Evolutionary conservation across 1,140 invertebrate species (phyloP), one percentile per base, ranked within the genome.

Genomic region (Cydia strobilella): DNA sequence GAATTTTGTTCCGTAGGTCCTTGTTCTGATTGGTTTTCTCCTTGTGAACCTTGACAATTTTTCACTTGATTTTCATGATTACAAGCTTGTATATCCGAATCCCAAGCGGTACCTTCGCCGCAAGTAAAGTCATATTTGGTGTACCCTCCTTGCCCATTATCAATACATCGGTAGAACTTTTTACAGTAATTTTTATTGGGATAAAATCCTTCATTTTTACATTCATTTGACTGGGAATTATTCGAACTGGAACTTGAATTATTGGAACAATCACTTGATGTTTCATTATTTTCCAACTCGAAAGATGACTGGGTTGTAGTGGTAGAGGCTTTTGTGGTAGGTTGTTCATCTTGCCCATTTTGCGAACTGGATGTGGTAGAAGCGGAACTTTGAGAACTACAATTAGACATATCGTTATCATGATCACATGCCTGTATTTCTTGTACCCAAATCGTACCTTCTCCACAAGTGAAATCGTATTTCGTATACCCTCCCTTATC

Each of bases 381-480:
- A 75, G 80, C 76, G 15, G 77, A 75, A 74, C 71, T 62, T 71
- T 77, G 78, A 13, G 73, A 76, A 73, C 51, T 79, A 79, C 86
- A 90, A 75, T 86, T 84, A 42, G 84, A 79, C 48, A 94, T 94
- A 54, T 93, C 93, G 84, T 87, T 93, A 63, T 94, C 92, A 87
- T 96, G 94, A 88, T 97, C 96, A 86, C 96, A 97, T 20, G 93
- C 94, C 87, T 94, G 90, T 72, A 94, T 90, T 18, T 94, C 88
- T 80, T 95, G 94, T 88, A 96, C 96, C 96, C 96, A 97, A 72
- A 96, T 94, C 1, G 96, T 97, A 75, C 96, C 96, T 75, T 94
- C 91, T 15, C 95, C 95, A 86, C 96, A 97, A 31, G 89, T 93
- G 87, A 96, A 97, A 76, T 96, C 94, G 85, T 95, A 95, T 86